Percentiles rank a stretch among this genome's conserved stretches.
Conservation (phyloP, 2,113 vertebrate species). For the Catharus minimus region DNA sequence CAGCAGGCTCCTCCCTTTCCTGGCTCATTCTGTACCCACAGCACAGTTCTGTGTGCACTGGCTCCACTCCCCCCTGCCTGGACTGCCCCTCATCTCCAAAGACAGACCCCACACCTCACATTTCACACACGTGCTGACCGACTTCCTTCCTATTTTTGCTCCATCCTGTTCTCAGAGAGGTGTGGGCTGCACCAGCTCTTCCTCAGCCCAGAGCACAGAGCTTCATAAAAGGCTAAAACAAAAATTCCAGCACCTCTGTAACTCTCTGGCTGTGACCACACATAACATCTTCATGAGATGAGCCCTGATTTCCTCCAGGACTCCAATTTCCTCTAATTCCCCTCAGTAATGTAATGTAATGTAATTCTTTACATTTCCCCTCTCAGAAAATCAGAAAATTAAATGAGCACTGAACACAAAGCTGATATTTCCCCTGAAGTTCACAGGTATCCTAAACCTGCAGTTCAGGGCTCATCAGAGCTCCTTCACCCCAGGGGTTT, state of each 20-base stretch:
- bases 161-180: not conserved
- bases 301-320: not conserved
- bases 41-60: accelerated
- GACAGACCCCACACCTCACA: not conserved
- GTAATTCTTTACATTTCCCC: not conserved
- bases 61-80: accelerated
- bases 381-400: not conserved
- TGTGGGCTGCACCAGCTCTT: not conserved
- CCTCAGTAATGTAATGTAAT: no score
- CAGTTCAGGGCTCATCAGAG: accelerated
- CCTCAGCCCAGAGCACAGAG: not conserved
- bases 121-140: accelerated
- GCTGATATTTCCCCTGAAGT: not conserved
- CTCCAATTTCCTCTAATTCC: not conserved
- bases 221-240: accelerated
- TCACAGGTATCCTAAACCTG: not conserved
- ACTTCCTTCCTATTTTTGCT: not conserved
- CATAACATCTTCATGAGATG: not conserved
- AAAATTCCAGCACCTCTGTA: not conserved
- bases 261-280: accelerated
- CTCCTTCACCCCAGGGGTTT: not conserved
- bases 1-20: not conserved
- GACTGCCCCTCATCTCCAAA: accelerated
- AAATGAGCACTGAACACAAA: not conserved
- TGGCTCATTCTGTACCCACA: accelerated